phyloP scores from a whole-genome alignment of 2,888 invertebrate species.

The Oxycera nigricornis region DNA sequence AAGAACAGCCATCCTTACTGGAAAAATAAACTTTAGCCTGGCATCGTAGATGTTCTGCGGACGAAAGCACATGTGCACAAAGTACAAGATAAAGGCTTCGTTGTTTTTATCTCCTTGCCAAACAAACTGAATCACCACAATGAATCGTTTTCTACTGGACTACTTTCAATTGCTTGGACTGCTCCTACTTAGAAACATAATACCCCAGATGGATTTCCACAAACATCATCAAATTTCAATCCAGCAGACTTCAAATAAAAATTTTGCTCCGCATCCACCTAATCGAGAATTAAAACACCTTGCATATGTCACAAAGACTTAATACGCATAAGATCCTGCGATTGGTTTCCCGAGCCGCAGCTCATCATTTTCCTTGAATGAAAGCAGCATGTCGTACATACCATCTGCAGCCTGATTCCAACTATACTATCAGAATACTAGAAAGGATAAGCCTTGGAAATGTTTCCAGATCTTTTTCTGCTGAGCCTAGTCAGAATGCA shows the following conservation, averaged over 20 bases:
- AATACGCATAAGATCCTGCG: too few species aligned
- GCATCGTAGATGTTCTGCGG: background rate
- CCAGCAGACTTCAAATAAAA: too few species aligned
- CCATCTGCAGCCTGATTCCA: background rate
- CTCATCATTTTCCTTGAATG: too few species aligned
- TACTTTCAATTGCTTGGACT: background rate
- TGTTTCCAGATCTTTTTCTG: background rate
- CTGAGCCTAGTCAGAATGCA: background rate
- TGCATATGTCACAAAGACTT: too few species aligned
- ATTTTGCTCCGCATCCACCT: too few species aligned
- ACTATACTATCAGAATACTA: background rate
- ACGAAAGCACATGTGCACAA: background rate
- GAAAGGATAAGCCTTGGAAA: background rate
- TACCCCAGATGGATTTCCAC: background rate
- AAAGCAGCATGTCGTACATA: too few species aligned
- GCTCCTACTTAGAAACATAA: too few species aligned
- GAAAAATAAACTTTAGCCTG: background rate
- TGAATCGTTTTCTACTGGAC: conserved; percentile 10
- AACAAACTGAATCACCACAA: conserved; percentile 9
- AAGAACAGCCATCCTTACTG: background rate
- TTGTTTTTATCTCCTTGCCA: background rate
- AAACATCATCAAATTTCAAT: too few species aligned
- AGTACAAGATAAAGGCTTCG: background rate
- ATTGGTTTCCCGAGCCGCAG: too few species aligned
- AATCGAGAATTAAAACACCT: too few species aligned